These are phyloP conservation scores for Chorisops tibialis DNA, from an alignment of 2,888 invertebrate genomes.

Conservation along the genomic window DNA sequence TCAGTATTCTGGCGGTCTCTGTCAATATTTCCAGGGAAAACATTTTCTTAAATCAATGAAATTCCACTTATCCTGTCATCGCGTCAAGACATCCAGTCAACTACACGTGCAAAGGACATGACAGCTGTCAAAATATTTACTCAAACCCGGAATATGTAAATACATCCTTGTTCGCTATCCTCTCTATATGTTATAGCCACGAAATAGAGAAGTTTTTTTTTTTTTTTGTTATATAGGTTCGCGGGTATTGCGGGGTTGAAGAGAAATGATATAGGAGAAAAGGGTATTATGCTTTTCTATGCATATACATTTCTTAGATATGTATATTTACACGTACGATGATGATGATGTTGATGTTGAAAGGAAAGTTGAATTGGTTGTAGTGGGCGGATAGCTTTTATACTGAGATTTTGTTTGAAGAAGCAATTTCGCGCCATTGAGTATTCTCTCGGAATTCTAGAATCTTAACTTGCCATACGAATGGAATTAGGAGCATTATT, in stretches of 20 bases:
- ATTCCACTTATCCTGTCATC: slow-evolving; percentile 34
- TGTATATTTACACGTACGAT: background rate
- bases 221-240: too few relatives aligned
- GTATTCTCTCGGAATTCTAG: background rate
- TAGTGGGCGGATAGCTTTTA: too few relatives aligned
- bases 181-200: background rate
- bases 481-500: slow-evolving; percentile 13
- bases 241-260: too few relatives aligned
- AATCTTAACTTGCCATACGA: too few relatives aligned
- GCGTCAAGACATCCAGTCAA: slow-evolving; percentile 29
- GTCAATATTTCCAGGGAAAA: slow-evolving; percentile 20
- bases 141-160: slow-evolving; percentile 35
- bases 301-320: too few relatives aligned
- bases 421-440: background rate
- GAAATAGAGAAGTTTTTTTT: too few relatives aligned
- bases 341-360: background rate
- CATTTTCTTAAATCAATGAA: slow-evolving; percentile 32
- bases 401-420: background rate
- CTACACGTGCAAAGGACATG: slow-evolving; percentile 48
- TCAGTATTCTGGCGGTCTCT: background rate
- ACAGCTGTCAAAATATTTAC: slow-evolving; percentile 57
- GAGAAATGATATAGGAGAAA: too few relatives aligned
- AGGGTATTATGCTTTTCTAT: too few relatives aligned
- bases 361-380: background rate
- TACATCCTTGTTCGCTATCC: slow-evolving; percentile 1